phyloP scores from a whole-genome alignment of 2,797 vertebrate species.

The Alca torda region DNA sequence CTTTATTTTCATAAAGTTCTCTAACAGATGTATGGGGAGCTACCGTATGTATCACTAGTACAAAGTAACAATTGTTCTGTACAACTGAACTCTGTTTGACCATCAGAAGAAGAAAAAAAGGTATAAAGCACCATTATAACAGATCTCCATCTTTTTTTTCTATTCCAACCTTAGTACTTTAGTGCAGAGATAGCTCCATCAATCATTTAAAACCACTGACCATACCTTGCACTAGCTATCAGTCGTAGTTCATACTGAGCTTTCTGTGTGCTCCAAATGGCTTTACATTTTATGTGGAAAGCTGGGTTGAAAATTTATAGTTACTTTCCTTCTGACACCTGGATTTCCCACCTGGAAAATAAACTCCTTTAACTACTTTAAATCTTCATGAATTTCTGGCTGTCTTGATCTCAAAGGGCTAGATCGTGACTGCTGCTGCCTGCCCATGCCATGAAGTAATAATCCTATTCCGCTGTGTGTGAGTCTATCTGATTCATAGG shows the following conservation, averaged over 20 bases:
- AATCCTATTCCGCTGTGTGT: slow-evolving; percentile 55
- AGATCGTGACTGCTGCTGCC: slow-evolving; percentile 43
- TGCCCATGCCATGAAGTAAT: slow-evolving; percentile 58
- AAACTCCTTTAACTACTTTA: slow-evolving; percentile 71
- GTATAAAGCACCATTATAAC: slow-evolving; percentile 55
- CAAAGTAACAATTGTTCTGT: slow-evolving; percentile 53
- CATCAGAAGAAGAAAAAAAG: slow-evolving; percentile 59
- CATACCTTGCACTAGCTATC: slow-evolving; percentile 63
- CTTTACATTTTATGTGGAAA: slow-evolving; percentile 74
- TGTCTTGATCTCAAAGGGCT: slow-evolving; percentile 57
- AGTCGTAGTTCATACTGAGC: slow-evolving; percentile 64
- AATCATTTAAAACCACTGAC: slow-evolving; percentile 76
- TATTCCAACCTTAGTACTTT: slow-evolving; percentile 44
- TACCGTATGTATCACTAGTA: neutral
- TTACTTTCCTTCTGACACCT: slow-evolving; percentile 72
- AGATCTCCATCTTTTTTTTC: slow-evolving; percentile 50
- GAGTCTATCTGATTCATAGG: slow-evolving; percentile 55
- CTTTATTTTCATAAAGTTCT: slow-evolving; percentile 45
- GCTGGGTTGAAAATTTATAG: slow-evolving; percentile 76
- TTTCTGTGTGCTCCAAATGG: slow-evolving; percentile 70
- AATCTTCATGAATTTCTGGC: slow-evolving; percentile 67
- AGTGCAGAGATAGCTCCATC: slow-evolving; percentile 68
- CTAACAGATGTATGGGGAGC: slow-evolving; percentile 8
- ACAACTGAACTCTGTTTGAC: slow-evolving; percentile 72
- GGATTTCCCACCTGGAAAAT: slow-evolving; percentile 70